Percentiles rank a stretch among this genome's conserved stretches.
These are phyloP conservation scores for Platycheirus albimanus DNA, from an alignment of 2,888 invertebrate species.

Conservation along the genomic window DNA sequence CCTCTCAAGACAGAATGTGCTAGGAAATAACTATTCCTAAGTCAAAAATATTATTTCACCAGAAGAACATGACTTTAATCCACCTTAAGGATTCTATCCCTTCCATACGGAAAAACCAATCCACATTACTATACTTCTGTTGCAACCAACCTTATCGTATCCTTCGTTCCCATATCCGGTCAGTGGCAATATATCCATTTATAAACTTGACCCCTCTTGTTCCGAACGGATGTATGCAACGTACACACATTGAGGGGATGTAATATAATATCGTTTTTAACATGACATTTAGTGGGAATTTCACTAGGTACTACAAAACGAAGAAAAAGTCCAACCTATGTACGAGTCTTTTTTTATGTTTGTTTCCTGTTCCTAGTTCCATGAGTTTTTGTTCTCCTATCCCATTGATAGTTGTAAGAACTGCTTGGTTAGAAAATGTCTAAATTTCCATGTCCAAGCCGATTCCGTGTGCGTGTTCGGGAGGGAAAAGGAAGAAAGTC, in stretches of 20 bases:
- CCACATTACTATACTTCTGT: constrained; percentile 10
- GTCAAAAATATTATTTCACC: constrained; percentile 64
- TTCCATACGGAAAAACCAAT: constrained; percentile 3
- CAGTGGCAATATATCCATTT: constrained; percentile 27
- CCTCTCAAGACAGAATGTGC: too few species aligned
- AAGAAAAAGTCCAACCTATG: too few species aligned
- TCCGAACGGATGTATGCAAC: too few species aligned
- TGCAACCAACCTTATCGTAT: neutral
- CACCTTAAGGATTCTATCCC: too few species aligned
- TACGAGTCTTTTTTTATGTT: too few species aligned
- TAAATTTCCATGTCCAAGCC: constrained; percentile 28
- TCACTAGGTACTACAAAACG: too few species aligned
- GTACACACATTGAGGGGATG: too few species aligned
- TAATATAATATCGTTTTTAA: constrained; percentile 72
- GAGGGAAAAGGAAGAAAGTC: too few species aligned
- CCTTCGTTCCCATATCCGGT: neutral
- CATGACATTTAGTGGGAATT: constrained; percentile 73
- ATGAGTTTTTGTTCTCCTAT: too few species aligned
- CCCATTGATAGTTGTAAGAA: too few species aligned
- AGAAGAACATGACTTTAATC: constrained; percentile 54
- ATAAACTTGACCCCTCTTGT: constrained; percentile 43
- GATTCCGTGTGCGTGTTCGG: too few species aligned
- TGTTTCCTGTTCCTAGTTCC: too few species aligned
- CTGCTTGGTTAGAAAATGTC: constrained; percentile 1
- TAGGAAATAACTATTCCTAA: constrained; percentile 44